These are phyloP conservation scores for Aptenodytes patagonicus DNA, from an alignment of 2,113 vertebrate genomes.

Conservation along the genomic window DNA sequence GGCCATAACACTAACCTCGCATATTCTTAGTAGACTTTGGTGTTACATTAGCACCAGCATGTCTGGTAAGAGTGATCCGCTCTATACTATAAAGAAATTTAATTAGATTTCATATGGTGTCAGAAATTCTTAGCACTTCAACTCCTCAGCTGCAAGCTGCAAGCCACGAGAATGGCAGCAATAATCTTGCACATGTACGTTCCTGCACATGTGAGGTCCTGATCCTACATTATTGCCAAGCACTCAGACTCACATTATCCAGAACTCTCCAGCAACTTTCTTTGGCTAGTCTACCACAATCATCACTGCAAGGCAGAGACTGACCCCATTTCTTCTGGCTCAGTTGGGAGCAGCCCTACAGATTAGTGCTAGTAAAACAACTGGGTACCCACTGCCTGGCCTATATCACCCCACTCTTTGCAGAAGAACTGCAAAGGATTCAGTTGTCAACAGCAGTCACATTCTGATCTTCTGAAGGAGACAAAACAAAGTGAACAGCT, in stretches of 20 bases:
- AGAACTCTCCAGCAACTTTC: not conserved
- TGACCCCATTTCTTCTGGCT: not conserved
- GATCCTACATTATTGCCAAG: not conserved
- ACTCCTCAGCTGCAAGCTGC: not conserved
- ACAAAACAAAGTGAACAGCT: not conserved
- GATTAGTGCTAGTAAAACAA: not conserved
- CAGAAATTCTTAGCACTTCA: not conserved
- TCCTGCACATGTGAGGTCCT: not conserved
- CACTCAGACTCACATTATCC: not conserved
- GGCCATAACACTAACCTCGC: not conserved
- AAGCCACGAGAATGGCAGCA: not conserved
- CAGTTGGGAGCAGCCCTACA: not conserved
- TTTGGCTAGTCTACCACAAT: not conserved
- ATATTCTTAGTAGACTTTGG: not conserved
- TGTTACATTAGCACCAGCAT: not conserved
- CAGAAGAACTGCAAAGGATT: not conserved
- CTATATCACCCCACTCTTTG: not conserved
- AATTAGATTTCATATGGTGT: not conserved
- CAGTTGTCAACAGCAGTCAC: not conserved
- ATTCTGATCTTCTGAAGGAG: not conserved
- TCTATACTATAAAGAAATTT: not conserved
- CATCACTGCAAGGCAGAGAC: not conserved
- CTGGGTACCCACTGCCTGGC: not conserved
- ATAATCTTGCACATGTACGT: not conserved
- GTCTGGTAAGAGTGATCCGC: not conserved